Conservation (phyloP, 37 sponge, comb jelly and placozoan genomes). For the Cliona cf. orientalis region DNA sequence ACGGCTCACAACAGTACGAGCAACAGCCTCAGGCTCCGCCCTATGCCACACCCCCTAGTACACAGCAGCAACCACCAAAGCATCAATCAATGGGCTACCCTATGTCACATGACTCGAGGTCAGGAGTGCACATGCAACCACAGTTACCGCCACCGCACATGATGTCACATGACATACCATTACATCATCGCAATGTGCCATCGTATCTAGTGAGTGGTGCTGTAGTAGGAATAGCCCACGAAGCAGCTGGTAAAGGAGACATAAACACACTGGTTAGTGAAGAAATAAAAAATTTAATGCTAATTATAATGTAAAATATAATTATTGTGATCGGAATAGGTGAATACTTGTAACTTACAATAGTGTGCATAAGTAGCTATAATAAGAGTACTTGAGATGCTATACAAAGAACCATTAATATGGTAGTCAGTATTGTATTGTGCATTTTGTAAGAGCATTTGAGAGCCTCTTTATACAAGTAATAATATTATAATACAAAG, state of each 20-base stretch:
- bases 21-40: not conserved
- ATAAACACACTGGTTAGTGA: conserved; percentile 53
- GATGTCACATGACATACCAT: not conserved
- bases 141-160: not conserved
- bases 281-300: not conserved
- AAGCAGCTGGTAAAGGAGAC: conserved; percentile 79
- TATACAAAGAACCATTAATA: no score
- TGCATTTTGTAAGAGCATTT: no score
- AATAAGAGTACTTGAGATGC: no score
- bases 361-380: no score
- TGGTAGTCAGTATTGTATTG: no score
- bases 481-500: no score
- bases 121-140: not conserved
- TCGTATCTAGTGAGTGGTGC: not conserved
- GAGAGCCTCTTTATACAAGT: no score
- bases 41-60: no score
- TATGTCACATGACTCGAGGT: not conserved
- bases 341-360: no score
- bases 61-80: not conserved
- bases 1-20: not conserved
- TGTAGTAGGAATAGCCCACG: conserved; percentile 46
- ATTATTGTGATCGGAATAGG: no score
- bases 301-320: no score
- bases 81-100: not conserved
- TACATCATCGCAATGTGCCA: not conserved